Percentiles rank a stretch among this genome's conserved stretches.
Conservation (phyloP, 2,113 vertebrate species). For the Zosterops borbonicus region DNA sequence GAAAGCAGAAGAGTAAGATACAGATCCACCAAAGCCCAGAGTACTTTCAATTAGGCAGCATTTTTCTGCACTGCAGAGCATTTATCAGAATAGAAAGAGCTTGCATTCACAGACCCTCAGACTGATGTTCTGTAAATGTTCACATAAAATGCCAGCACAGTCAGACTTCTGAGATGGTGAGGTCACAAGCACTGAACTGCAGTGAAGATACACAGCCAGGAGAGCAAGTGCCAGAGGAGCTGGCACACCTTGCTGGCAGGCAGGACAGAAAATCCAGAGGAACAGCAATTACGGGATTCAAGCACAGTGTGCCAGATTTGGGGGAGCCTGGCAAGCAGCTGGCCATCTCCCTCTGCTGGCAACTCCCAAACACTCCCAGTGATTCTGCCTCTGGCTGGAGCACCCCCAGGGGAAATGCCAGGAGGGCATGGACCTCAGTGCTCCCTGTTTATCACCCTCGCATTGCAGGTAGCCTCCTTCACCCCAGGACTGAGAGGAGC, state of each 20-base stretch:
- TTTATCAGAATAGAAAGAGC: background rate
- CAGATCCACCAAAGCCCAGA: background rate
- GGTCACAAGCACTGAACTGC: background rate
- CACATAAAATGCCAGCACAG: background rate
- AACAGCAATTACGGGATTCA: background rate
- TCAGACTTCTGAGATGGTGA: background rate
- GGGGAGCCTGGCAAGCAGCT: background rate
- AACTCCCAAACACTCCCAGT: background rate
- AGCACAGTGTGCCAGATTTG: background rate
- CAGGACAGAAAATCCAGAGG: background rate
- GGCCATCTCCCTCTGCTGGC: constrained; percentile 44
- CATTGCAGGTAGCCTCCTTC: background rate
- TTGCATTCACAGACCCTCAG: background rate
- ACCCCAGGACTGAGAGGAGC: background rate
- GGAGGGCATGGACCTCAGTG: background rate
- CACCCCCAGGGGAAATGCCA: background rate
- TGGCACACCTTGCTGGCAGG: background rate
- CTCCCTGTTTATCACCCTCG: too few relatives aligned
- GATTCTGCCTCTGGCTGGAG: background rate
- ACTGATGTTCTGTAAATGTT: background rate
- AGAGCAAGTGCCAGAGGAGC: background rate
- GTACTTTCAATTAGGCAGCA: background rate
- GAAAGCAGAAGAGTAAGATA: background rate
- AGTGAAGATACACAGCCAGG: background rate
- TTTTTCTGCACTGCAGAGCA: background rate